Conservation (phyloP, 2,888 invertebrate species). For the Eupelmus urozonus region DNA sequence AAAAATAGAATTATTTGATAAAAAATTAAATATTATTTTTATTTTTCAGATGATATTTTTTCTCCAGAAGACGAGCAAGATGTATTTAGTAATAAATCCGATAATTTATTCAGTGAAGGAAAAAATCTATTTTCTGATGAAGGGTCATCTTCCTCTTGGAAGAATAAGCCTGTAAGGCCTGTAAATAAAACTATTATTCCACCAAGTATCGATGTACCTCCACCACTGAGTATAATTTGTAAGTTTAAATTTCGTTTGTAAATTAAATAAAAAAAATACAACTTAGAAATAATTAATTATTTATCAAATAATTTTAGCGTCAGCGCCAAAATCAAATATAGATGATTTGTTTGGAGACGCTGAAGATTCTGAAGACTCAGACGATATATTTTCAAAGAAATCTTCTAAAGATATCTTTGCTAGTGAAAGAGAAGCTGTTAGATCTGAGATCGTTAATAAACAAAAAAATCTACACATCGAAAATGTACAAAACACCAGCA, state of each 20-base stretch:
- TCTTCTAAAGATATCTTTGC: constrained; percentile 63
- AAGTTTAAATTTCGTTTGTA: too few relatives aligned
- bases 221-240: constrained; percentile 73
- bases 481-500: constrained; percentile 56
- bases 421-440: constrained; percentile 39
- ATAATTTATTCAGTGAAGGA: constrained; percentile 66
- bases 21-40: background rate
- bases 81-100: constrained; percentile 65
- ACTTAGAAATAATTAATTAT: background rate
- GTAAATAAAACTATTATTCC: constrained; percentile 72
- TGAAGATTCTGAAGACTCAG: constrained; percentile 74
- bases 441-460: constrained; percentile 54
- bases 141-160: constrained; percentile 66
- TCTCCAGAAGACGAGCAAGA: constrained; percentile 66
- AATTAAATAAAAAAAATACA: background rate
- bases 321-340: constrained; percentile 73
- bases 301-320: constrained; percentile 64
- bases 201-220: constrained; percentile 74
- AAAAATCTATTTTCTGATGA: constrained; percentile 69
- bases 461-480: constrained; percentile 65
- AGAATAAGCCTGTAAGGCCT: constrained; percentile 62
- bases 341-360: constrained; percentile 75
- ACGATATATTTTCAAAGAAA: constrained; percentile 73
- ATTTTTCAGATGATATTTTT: constrained; percentile 70
- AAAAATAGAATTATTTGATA: constrained; percentile 1